Evolutionary conservation across 1,140 invertebrate species (phyloP).

Genomic region (Apis mellifera): Amel_HAv3.1 CM009932.2:11908001-11908500

Average conservation of each 20-base stretch:
- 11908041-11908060: not conserved
- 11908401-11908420: constrained; percentile 10
- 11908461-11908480: not conserved
- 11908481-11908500: not conserved
- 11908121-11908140: no score
- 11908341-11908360: constrained; percentile 46
- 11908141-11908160: no score
- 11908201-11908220: constrained; percentile 2
- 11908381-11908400: constrained; percentile 26
- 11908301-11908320: constrained; percentile 37
- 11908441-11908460: constrained; percentile 3
- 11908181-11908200: no score
- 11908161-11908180: no score
- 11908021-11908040: constrained; percentile 39
- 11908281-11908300: constrained; percentile 8
- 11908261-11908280: no score
- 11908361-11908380: constrained; percentile 34
- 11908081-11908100: no score
- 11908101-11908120: no score
- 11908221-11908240: not conserved
- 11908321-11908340: constrained; percentile 38
- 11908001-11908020: constrained; percentile 13
- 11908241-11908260: not conserved
- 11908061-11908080: not conserved
- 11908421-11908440: not conserved